Evolutionary conservation across 2,797 vertebrate genomes (phyloP).

Genomic region (Danio choprae): DNA sequence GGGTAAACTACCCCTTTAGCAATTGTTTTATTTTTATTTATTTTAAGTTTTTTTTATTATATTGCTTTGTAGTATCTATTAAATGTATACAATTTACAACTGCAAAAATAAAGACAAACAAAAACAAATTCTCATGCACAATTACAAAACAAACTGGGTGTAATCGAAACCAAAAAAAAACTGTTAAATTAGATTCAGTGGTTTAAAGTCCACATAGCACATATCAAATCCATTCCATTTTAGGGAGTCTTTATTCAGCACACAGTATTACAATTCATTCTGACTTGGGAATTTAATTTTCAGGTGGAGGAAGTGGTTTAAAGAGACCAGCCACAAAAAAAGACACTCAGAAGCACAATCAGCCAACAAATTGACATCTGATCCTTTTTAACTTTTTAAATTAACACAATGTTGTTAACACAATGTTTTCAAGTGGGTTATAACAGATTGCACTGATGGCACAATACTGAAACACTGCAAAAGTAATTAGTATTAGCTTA

Average conservation of each 20-base stretch:
- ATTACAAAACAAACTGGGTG: constrained; percentile 1
- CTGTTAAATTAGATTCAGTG: neutral
- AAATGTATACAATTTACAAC: neutral
- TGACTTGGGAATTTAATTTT: constrained; percentile 34
- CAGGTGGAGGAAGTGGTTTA: constrained; percentile 37
- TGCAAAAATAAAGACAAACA: neutral
- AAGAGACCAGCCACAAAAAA: neutral
- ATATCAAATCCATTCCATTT: constrained; percentile 43
- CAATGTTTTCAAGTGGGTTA: neutral
- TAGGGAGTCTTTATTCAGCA: constrained; percentile 22
- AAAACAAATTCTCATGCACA: neutral
- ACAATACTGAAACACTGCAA: constrained; percentile 13
- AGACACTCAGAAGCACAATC: neutral
- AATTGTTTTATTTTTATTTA: too few relatives aligned
- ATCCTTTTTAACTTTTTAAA: neutral
- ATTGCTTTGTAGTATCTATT: neutral
- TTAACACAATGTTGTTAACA: neutral
- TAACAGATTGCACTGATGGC: neutral
- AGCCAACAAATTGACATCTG: neutral
- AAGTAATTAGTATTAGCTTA: constrained; percentile 36
- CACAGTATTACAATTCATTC: constrained; percentile 36
- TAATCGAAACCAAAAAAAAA: neutral
- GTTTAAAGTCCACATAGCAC: constrained; percentile 19
- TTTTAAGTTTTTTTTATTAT: too few relatives aligned
- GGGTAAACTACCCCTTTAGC: neutral